A percentile compares a stretch with the other conserved stretches of the same genome.
These are phyloP conservation scores for Gibbula magus DNA, from an alignment of 2,888 invertebrate species.

Conservation along the genomic window DNA sequence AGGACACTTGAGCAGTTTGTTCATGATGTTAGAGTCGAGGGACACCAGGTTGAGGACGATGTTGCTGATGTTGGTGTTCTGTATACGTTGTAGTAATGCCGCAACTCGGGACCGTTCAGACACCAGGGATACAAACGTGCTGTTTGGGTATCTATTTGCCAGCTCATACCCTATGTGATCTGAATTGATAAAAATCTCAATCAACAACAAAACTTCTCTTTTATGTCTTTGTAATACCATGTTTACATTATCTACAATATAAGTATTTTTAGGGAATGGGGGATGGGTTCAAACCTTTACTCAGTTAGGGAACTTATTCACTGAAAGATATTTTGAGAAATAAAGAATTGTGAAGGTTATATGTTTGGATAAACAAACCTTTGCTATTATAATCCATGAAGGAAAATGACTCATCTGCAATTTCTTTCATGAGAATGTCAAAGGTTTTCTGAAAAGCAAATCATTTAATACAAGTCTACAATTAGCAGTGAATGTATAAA, in stretches of 20 bases:
- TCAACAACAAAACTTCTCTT: too few relatives aligned
- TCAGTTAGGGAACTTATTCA: too few relatives aligned
- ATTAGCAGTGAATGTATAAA: too few relatives aligned
- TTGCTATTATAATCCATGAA: slow-evolving; percentile 26
- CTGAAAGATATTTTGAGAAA: too few relatives aligned
- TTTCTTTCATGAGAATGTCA: neutral
- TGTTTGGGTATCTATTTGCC: slow-evolving; percentile 4
- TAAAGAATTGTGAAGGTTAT: too few relatives aligned
- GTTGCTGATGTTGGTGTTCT: slow-evolving; percentile 6
- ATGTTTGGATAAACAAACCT: neutral
- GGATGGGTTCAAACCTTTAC: too few relatives aligned
- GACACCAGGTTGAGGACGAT: neutral
- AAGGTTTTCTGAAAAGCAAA: neutral
- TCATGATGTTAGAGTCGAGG: neutral
- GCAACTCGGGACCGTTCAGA: neutral
- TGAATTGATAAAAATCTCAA: neutral
- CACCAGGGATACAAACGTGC: slow-evolving; percentile 20
- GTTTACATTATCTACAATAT: too few relatives aligned
- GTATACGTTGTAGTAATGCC: neutral
- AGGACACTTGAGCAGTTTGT: slow-evolving; percentile 24
- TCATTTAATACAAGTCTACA: neutral
- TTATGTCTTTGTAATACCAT: too few relatives aligned
- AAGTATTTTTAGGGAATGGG: too few relatives aligned
- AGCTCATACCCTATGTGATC: slow-evolving; percentile 11
- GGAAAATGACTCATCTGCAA: neutral